Evolutionary conservation across 2,888 invertebrate species (phyloP).

Genomic region (Hemaris fuciformis): DNA sequence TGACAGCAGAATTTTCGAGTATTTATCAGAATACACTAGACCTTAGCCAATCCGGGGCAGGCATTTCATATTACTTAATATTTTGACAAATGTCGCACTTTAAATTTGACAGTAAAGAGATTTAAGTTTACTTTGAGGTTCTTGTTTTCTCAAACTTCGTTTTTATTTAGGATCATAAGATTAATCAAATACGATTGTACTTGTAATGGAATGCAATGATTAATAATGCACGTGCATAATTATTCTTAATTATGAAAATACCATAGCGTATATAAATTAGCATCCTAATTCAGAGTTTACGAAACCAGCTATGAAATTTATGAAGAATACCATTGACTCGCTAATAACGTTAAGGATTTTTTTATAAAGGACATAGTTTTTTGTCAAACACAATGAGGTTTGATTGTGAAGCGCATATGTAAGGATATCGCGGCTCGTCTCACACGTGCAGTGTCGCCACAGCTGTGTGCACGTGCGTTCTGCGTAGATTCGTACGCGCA

Average conservation of each 20-base stretch:
- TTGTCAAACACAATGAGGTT: slow-evolving; percentile 29
- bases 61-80: no score
- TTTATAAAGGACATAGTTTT: neutral
- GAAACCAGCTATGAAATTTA: neutral
- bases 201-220: neutral
- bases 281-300: no score
- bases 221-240: neutral
- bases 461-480: slow-evolving; percentile 68
- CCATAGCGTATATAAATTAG: no score
- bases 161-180: no score
- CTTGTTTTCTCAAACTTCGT: no score
- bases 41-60: no score
- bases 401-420: slow-evolving; percentile 43
- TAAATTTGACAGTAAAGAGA: no score
- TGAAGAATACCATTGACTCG: neutral
- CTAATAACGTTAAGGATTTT: slow-evolving; percentile 15
- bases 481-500: slow-evolving; percentile 41
- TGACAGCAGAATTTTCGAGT: no score
- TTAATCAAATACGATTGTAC: neutral
- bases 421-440: slow-evolving; percentile 40
- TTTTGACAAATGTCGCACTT: no score
- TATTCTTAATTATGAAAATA: no score
- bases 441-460: slow-evolving; percentile 61
- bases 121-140: no score
- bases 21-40: no score